These are phyloP conservation scores for Lanius ludovicianus DNA, from an alignment of 2,113 vertebrate species.

Conservation along the genomic window DNA sequence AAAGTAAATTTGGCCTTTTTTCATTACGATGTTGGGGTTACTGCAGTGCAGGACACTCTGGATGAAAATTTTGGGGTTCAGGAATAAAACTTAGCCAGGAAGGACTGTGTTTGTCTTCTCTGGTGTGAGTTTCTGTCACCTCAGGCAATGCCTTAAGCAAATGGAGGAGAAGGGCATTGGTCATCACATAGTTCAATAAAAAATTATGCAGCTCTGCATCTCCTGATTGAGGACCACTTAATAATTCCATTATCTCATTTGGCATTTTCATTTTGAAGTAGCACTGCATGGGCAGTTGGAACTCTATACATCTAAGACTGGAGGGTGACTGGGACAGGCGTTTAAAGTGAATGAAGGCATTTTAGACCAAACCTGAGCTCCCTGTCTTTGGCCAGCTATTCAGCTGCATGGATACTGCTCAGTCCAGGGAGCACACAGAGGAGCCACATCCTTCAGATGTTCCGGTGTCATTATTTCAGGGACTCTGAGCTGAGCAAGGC, in stretches of 20 bases:
- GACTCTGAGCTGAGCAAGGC: background rate
- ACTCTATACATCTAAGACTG: background rate
- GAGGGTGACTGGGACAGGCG: background rate
- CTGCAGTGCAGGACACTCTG: background rate
- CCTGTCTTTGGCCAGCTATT: background rate
- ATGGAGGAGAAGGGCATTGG: background rate
- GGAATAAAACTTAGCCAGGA: background rate
- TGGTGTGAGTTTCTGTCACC: background rate
- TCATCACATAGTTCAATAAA: background rate
- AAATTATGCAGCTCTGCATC: background rate
- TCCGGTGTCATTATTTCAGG: background rate
- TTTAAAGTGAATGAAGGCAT: background rate
- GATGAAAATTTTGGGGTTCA: background rate
- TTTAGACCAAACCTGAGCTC: background rate
- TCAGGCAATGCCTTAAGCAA: background rate
- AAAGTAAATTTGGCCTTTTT: background rate
- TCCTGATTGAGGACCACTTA: background rate
- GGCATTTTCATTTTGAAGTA: background rate
- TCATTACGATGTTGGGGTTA: rapidly evolving
- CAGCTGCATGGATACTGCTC: background rate
- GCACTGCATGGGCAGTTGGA: background rate
- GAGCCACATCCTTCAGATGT: background rate
- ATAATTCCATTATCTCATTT: background rate
- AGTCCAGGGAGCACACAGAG: background rate
- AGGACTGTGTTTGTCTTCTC: background rate